phyloP scores from a whole-genome alignment of 2,888 invertebrate genomes.

The Lottia scabra region DNA sequence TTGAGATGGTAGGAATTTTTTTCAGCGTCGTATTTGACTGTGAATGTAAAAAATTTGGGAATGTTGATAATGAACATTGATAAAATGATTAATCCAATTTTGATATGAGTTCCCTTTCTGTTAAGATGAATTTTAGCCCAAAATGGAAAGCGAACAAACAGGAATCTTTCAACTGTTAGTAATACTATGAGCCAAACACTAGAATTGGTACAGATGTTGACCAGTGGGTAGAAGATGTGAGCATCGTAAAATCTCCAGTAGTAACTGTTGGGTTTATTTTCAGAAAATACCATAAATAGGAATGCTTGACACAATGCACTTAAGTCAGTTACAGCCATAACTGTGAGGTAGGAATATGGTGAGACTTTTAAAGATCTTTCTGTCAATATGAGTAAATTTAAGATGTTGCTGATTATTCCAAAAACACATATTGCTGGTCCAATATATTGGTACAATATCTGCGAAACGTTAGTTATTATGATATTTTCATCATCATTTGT shows the following conservation, averaged over 20 bases:
- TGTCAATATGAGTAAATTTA: constrained; percentile 60
- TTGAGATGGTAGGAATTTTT: constrained; percentile 25
- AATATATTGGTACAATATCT: constrained; percentile 48
- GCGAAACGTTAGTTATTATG: constrained; percentile 11
- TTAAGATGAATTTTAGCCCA: constrained; percentile 60
- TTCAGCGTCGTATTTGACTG: constrained; percentile 28
- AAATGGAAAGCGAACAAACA: constrained; percentile 58
- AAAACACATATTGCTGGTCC: constrained; percentile 57
- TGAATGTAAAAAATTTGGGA: constrained; percentile 52
- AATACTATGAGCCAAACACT: constrained; percentile 61
- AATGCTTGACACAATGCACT: constrained; percentile 54
- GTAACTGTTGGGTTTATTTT: constrained; percentile 35
- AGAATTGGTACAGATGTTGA: constrained; percentile 58
- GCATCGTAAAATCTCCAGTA: constrained; percentile 52
- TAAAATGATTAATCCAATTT: constrained; percentile 45
- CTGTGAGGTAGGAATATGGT: constrained; percentile 63
- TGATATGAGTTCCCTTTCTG: constrained; percentile 51
- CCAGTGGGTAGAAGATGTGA: constrained; percentile 53
- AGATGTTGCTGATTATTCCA: constrained; percentile 61
- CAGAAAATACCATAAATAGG: constrained; percentile 44
- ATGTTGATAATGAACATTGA: constrained; percentile 50
- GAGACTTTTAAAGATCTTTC: constrained; percentile 60
- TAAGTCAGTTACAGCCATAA: constrained; percentile 60
- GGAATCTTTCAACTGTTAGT: constrained; percentile 61
- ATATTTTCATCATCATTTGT: not conserved